Conservation (phyloP, 2,113 vertebrate species). For the Atherinomorus stipes region DNA sequence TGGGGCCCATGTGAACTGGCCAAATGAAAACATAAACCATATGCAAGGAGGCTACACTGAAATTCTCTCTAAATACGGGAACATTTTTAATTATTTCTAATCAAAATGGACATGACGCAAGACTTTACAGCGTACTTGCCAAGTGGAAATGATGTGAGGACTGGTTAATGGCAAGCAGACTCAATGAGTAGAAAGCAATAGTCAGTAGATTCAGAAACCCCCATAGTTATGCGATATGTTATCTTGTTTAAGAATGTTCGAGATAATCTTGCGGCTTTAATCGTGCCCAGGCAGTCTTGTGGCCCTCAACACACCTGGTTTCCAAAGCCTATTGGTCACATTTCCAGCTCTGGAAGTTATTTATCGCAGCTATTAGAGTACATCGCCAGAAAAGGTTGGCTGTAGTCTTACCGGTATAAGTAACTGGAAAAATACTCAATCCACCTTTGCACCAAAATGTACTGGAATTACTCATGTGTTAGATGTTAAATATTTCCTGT, state of each 20-base stretch:
- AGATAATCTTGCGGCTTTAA: slow-evolving; percentile 59
- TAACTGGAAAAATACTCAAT: slow-evolving; percentile 16
- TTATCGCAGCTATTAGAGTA: slow-evolving; percentile 48
- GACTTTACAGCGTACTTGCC: neutral
- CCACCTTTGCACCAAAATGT: neutral
- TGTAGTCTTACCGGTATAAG: slow-evolving; percentile 8
- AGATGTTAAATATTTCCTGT: neutral
- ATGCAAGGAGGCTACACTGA: slow-evolving; percentile 49
- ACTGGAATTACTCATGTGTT: neutral
- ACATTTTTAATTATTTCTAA: slow-evolving; percentile 40
- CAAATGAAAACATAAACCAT: slow-evolving; percentile 56
- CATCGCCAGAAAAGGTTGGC: slow-evolving; percentile 38
- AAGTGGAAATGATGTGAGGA: slow-evolving; percentile 32
- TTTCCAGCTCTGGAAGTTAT: slow-evolving; percentile 55
- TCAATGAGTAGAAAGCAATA: slow-evolving; percentile 24
- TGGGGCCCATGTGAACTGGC: slow-evolving; percentile 30
- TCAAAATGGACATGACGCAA: slow-evolving; percentile 19
- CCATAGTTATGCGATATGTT: slow-evolving; percentile 37
- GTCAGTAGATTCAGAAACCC: slow-evolving; percentile 34
- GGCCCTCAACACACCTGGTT: slow-evolving; percentile 56
- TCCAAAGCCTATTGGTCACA: slow-evolving; percentile 55
- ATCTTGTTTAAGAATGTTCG: slow-evolving; percentile 60
- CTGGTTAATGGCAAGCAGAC: slow-evolving; percentile 28
- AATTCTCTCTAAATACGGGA: slow-evolving; percentile 36
- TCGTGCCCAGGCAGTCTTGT: slow-evolving; percentile 40